phyloP scores from a whole-genome alignment of 2,113 vertebrate genomes.

The Hyaena hyaena region DNA sequence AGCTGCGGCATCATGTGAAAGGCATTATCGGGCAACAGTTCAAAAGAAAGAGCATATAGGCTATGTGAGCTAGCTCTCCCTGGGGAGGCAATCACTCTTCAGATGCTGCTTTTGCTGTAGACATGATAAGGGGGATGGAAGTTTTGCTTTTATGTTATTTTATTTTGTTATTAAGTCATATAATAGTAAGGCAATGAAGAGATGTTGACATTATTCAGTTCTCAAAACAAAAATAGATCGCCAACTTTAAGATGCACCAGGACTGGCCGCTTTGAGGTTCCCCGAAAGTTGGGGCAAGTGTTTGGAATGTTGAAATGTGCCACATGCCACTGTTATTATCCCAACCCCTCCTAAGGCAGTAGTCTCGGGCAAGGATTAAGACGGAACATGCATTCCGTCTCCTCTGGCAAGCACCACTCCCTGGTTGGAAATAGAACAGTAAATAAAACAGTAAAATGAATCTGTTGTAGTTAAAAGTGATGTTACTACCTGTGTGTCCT shows the following conservation, averaged over 20 bases:
- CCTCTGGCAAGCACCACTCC: slow-evolving; percentile 32
- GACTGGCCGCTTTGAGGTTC: not conserved
- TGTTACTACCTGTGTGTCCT: slow-evolving; percentile 89
- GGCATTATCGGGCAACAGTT: not conserved
- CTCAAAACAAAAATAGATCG: not conserved
- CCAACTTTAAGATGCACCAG: not conserved
- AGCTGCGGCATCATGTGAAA: not conserved
- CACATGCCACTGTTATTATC: not conserved
- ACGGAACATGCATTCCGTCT: not conserved
- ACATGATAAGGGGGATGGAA: not conserved
- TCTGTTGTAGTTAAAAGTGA: slow-evolving; percentile 50
- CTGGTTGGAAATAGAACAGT: slow-evolving; percentile 9
- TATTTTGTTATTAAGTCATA: not conserved
- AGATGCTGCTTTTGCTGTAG: not conserved
- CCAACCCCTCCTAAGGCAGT: not conserved
- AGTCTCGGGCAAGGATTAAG: not conserved
- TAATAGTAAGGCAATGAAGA: not conserved
- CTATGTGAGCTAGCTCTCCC: not conserved
- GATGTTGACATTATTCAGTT: not conserved
- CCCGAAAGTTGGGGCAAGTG: not conserved
- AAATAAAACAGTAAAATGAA: slow-evolving; percentile 42
- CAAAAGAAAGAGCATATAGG: not conserved
- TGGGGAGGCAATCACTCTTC: slow-evolving; percentile 52
- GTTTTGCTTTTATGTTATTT: not conserved
- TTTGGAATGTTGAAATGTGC: not conserved